Base-by-base conservation (phyloP, 2,888 invertebrate species). In the Trilocha varians region DNA sequence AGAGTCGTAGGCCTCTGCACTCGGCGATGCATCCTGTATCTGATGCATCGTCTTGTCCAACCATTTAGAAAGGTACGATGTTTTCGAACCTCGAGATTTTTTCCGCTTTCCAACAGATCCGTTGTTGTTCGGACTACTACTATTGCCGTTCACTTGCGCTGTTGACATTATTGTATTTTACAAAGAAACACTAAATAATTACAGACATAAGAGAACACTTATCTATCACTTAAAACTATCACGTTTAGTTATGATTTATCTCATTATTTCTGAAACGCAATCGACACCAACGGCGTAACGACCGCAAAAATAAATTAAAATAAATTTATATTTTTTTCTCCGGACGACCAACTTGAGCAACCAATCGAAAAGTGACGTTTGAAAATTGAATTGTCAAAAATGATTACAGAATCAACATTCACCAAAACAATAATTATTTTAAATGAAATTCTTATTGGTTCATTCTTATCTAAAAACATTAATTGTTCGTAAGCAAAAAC, bases 51-150 rank as follows among this genome's bases (percentile, higher is more conserved):
- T 77, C 62, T 83, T 87, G 50, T 87, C 87, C 32, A 87, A 58
- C 87, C 87, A 87, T 66, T 87, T 87, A 18, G 83, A 76, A 39
- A 87, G 59, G 53, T 80, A 85, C 32, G 80, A 76, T 43, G 76
- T 72, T 58, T 75, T 77, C 51, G 65, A 80, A 41, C 69, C 70
- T 50, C 76, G 74, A 50, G 82, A 74, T 66, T 86, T 87, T 67
- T 86, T 87, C 49, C 86, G 78, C 69, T 87, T 87, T 66, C 83
- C 84, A 60, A 74, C 62, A 52, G 75, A 70, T 58, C 73, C 75
- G 72, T 72, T 75, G 65, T 58, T 77, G 50, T 65, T 77, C 45
- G 74, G 55, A 48, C 45, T 57, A 64, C 25, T 25, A 25, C 2
- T 58, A 66, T 70, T 74, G 53, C 71, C 75, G 65, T 78, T 82